phyloP scores from a whole-genome alignment of 2,888 invertebrate genomes.

The Xestia c-nigrum region DNA sequence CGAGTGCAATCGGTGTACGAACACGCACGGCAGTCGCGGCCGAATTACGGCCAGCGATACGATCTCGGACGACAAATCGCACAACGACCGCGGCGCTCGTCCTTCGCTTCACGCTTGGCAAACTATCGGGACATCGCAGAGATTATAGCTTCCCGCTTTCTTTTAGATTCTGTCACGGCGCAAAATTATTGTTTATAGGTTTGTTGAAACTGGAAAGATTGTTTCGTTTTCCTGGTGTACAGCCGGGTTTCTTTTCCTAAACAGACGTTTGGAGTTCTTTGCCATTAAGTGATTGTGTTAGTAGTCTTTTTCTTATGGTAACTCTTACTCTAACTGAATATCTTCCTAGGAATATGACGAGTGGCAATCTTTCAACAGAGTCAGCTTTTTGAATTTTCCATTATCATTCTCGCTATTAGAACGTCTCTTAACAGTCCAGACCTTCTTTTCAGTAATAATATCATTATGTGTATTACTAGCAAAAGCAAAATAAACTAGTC shows the following conservation, averaged over 20 bases:
- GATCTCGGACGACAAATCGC: slow-evolving; percentile 83
- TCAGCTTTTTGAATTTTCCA: too few species aligned
- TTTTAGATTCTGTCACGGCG: slow-evolving; percentile 57
- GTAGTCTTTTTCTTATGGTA: neutral
- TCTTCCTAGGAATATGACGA: too few species aligned
- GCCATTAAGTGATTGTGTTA: neutral
- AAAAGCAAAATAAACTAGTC: slow-evolving; percentile 1
- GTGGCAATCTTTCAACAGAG: too few species aligned
- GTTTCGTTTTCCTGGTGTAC: slow-evolving; percentile 18
- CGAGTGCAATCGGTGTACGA: slow-evolving; percentile 77
- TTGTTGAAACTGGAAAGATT: slow-evolving; percentile 41
- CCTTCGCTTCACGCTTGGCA: slow-evolving; percentile 63
- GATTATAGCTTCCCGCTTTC: slow-evolving; percentile 63
- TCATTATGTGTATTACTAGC: neutral
- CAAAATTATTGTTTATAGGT: slow-evolving; percentile 48
- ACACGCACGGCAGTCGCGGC: slow-evolving; percentile 84
- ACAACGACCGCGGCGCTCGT: slow-evolving; percentile 69
- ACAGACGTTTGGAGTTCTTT: neutral
- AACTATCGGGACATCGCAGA: slow-evolving; percentile 62
- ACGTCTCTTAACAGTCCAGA: too few species aligned
- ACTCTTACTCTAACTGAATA: too few species aligned
- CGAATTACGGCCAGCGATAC: slow-evolving; percentile 82
- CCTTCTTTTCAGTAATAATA: too few species aligned
- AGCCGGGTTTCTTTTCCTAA: slow-evolving; percentile 13
- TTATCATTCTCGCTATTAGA: too few species aligned